Percentiles rank a stretch among this genome's conserved stretches.
phyloP scores from a whole-genome alignment of 2,797 vertebrate species.

The Bovichtus variegatus region DNA sequence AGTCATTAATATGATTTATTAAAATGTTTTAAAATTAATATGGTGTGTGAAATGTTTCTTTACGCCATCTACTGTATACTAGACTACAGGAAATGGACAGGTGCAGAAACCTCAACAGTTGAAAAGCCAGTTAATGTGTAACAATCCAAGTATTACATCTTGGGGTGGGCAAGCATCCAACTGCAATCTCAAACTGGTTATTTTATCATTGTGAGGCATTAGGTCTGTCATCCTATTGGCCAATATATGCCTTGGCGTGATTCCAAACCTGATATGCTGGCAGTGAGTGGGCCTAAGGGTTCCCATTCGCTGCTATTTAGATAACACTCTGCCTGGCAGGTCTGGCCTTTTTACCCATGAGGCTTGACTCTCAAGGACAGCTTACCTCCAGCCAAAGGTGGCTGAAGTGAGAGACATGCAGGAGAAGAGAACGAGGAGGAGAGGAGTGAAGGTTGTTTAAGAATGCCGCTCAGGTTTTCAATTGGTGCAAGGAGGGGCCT shows the following conservation, averaged over 20 bases:
- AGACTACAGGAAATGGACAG: background rate
- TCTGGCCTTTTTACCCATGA: slow-evolving; percentile 58
- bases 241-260: slow-evolving; percentile 60
- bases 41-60: slow-evolving; percentile 8
- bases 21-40: slow-evolving; percentile 26
- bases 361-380: slow-evolving; percentile 59
- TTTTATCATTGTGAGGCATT: slow-evolving; percentile 71
- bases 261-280: slow-evolving; percentile 63
- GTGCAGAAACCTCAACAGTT: slow-evolving; percentile 9
- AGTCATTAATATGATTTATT: slow-evolving; percentile 30
- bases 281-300: slow-evolving; percentile 53
- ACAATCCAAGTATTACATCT: slow-evolving; percentile 41
- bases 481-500: slow-evolving; percentile 70
- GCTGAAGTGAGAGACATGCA: slow-evolving; percentile 43
- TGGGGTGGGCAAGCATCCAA: slow-evolving; percentile 54
- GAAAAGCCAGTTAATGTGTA: slow-evolving; percentile 36
- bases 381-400: slow-evolving; percentile 58
- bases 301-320: slow-evolving; percentile 62
- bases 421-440: slow-evolving; percentile 41
- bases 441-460: slow-evolving; percentile 66
- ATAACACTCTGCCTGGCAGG: slow-evolving; percentile 55
- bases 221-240: slow-evolving; percentile 59
- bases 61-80: background rate
- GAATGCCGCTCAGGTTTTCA: slow-evolving; percentile 85
- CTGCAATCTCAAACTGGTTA: slow-evolving; percentile 64